phyloP scores from a whole-genome alignment of 2,888 invertebrate species.

The Ptycholaimellus sp. region DNA sequence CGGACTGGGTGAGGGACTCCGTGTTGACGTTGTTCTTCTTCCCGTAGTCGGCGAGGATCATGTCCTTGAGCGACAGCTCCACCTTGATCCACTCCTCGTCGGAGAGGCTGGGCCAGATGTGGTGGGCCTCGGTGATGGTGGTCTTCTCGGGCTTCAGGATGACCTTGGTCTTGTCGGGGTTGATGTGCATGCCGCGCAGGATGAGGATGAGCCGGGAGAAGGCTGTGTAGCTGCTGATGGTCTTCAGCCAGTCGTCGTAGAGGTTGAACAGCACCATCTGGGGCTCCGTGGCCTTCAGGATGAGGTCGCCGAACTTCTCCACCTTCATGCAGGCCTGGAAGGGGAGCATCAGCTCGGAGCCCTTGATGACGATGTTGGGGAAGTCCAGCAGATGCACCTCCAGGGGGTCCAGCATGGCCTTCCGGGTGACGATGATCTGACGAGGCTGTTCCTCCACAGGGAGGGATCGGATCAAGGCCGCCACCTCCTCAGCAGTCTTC shows the following conservation, averaged over 20 bases:
- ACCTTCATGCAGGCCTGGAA: slow-evolving; percentile 82
- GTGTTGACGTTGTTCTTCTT: slow-evolving; percentile 99
- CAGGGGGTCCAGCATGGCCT: slow-evolving; percentile 98
- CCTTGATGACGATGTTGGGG: slow-evolving; percentile 98
- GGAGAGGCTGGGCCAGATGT: slow-evolving; percentile 90
- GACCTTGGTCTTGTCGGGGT: slow-evolving; percentile 94
- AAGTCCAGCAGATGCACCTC: slow-evolving; percentile 97
- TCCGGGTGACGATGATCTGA: slow-evolving; percentile 95
- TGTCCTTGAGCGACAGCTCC: slow-evolving; percentile 91
- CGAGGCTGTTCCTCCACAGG: slow-evolving; percentile 99
- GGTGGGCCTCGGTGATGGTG: slow-evolving; percentile 92
- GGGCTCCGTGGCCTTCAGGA: slow-evolving; percentile 92
- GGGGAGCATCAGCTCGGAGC: slow-evolving; percentile 85
- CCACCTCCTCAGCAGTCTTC: slow-evolving; percentile 99
- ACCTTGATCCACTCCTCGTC: slow-evolving; percentile 98
- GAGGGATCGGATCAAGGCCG: slow-evolving; percentile 84
- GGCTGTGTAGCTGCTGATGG: slow-evolving; percentile 94
- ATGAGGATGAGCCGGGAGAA: slow-evolving; percentile 91
- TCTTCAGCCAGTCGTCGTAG: slow-evolving; percentile 97
- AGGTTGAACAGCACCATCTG: slow-evolving; percentile 99
- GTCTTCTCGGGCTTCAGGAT: slow-evolving; percentile 95
- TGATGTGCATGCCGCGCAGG: slow-evolving; percentile 81
- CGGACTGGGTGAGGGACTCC: slow-evolving; percentile 90
- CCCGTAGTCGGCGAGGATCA: slow-evolving; percentile 93
- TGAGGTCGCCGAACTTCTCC: slow-evolving; percentile 96